phyloP scores from a whole-genome alignment of 2,113 vertebrate genomes.

The Oreocharis arfaki region DNA sequence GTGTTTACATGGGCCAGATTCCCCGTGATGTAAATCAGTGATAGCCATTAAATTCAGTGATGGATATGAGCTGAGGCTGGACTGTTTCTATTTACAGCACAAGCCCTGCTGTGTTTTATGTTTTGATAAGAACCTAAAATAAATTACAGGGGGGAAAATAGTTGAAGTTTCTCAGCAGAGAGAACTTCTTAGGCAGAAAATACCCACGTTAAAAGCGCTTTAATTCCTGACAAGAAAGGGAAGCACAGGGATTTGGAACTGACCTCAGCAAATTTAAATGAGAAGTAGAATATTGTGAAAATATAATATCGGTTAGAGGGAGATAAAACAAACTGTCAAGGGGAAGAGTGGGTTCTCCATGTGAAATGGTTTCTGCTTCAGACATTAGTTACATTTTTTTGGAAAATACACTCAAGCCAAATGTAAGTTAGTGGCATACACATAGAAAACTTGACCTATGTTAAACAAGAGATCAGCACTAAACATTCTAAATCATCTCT shows the following conservation, averaged over 20 bases:
- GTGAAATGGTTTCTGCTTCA: not conserved
- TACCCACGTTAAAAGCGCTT: not conserved
- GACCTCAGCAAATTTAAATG: not conserved
- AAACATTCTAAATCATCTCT: not conserved
- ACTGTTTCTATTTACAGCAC: conserved; percentile 32
- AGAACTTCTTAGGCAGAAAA: not conserved
- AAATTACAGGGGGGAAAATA: not conserved
- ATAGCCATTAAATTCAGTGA: not conserved
- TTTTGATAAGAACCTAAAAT: conserved; percentile 42
- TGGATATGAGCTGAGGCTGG: not conserved
- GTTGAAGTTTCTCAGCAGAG: not conserved
- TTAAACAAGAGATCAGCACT: not conserved
- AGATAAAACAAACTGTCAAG: not conserved
- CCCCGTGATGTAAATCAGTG: not conserved
- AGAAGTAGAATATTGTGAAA: not conserved
- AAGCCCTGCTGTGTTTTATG: conserved; percentile 14
- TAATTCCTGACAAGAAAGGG: not conserved
- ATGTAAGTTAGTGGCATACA: not conserved
- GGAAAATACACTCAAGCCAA: not conserved
- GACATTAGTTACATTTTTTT: not conserved
- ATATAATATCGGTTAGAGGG: not conserved
- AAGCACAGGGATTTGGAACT: not conserved
- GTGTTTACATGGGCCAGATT: not conserved
- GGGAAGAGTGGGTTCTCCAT: not conserved
- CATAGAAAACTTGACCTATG: not conserved